Evolutionary conservation across 2,113 vertebrate genomes (phyloP).

Genomic region (Octodon degus): DNA sequence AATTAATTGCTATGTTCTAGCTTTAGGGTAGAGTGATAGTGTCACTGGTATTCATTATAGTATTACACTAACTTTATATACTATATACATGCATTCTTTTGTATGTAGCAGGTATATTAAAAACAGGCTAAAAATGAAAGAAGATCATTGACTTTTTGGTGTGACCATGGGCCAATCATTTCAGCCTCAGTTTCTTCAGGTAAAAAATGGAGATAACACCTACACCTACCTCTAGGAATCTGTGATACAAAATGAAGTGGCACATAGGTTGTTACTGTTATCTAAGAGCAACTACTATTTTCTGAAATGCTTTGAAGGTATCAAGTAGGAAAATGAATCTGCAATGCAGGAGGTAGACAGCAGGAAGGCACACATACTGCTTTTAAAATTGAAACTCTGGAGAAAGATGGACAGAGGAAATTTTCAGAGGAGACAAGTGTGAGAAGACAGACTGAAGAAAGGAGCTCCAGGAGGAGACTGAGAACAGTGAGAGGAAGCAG

Average conservation of each 20-base stretch:
- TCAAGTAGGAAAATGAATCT: background rate
- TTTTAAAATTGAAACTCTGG: background rate
- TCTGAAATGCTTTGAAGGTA: background rate
- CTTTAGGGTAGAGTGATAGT: background rate
- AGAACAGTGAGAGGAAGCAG: background rate
- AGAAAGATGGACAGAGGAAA: background rate
- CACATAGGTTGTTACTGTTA: background rate
- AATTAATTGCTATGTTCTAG: constrained; percentile 6
- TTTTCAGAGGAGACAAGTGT: background rate
- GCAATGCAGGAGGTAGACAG: background rate
- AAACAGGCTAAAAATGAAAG: background rate
- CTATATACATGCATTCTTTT: background rate
- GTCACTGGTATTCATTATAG: background rate
- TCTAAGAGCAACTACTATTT: background rate
- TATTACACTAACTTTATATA: background rate
- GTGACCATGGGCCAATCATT: background rate
- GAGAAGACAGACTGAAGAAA: background rate
- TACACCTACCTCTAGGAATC: background rate
- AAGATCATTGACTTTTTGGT: background rate
- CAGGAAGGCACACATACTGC: background rate
- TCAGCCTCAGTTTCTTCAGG: background rate
- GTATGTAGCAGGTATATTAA: background rate
- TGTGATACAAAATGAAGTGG: background rate
- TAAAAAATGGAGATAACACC: background rate
- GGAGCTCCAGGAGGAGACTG: background rate